These are phyloP conservation scores for Phyllotreta striolata DNA, from an alignment of 2,888 invertebrate genomes.

Conservation along the genomic window DNA sequence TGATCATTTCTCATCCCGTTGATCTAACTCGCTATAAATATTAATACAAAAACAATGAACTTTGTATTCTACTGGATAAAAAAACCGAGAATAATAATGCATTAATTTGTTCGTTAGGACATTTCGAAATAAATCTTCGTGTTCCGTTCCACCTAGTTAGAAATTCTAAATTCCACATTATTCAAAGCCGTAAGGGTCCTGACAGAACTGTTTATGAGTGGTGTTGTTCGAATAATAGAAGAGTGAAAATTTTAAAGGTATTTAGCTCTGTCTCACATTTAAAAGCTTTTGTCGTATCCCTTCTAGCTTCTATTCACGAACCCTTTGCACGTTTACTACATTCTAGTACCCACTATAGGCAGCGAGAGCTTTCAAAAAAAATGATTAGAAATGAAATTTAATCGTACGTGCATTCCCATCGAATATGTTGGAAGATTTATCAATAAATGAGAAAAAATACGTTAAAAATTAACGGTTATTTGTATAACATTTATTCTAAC, in stretches of 20 bases:
- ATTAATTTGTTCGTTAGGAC: background rate
- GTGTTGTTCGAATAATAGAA: constrained; percentile 30
- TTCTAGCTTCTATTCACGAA: constrained; percentile 14
- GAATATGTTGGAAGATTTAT: too few relatives aligned
- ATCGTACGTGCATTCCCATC: too few relatives aligned
- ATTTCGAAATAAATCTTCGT: constrained; percentile 10
- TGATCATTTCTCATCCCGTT: too few relatives aligned
- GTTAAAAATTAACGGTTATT: too few relatives aligned
- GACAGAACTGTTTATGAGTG: constrained; percentile 27
- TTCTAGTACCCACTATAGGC: background rate
- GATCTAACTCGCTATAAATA: too few relatives aligned
- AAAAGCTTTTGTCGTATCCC: constrained; percentile 29
- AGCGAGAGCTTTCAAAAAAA: constrained; percentile 6
- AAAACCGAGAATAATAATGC: background rate
- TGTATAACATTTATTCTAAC: too few relatives aligned
- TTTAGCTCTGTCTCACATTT: constrained; percentile 26
- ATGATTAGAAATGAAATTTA: too few relatives aligned
- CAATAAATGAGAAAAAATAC: too few relatives aligned
- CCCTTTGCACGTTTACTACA: constrained; percentile 11
- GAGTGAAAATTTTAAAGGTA: constrained; percentile 28
- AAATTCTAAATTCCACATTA: constrained; percentile 28
- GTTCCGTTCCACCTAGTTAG: constrained; percentile 15
- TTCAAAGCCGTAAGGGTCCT: constrained; percentile 28
- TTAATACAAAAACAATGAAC: background rate
- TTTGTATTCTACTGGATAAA: background rate